A percentile compares a stretch with the other conserved stretches of the same genome.
Conservation (phyloP, 2,888 invertebrate species). For the Watsonalla cultraria region DNA sequence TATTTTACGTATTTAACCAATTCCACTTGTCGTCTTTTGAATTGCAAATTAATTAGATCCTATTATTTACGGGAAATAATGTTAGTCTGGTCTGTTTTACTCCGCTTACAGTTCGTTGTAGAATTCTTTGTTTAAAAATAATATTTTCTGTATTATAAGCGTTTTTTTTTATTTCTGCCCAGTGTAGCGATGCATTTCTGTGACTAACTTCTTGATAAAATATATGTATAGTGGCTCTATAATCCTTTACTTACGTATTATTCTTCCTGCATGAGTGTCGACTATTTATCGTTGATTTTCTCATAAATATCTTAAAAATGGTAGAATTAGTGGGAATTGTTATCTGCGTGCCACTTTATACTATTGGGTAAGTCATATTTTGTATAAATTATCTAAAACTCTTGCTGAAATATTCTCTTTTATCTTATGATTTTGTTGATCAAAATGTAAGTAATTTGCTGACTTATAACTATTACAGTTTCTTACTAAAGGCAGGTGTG, state of each 20-base stretch:
- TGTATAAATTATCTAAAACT: slow-evolving; percentile 9
- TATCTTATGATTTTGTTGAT: no score
- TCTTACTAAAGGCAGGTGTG: no score
- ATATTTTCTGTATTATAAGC: no score
- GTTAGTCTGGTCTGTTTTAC: neutral
- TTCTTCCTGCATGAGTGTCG: slow-evolving; percentile 7
- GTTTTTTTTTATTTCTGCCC: no score
- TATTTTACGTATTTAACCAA: slow-evolving; percentile 12
- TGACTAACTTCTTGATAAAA: no score
- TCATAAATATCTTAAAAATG: slow-evolving; percentile 25
- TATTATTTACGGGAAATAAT: neutral
- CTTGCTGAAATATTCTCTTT: neutral
- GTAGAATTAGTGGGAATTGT: slow-evolving; percentile 39
- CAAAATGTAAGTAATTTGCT: no score
- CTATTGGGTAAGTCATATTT: slow-evolving; percentile 43
- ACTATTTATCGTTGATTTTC: slow-evolving; percentile 7
- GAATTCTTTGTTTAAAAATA: neutral
- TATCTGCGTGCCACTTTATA: slow-evolving; percentile 48
- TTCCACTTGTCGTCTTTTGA: slow-evolving; percentile 14
- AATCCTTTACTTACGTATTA: neutral
- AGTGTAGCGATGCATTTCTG: no score
- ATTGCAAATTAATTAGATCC: neutral
- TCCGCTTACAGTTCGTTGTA: neutral
- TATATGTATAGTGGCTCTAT: no score
- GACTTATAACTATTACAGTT: no score